A percentile compares a stretch with the other conserved stretches of the same genome.
Evolutionary conservation across 1,140 invertebrate genomes (phyloP).

Genomic region (Scaptomyza graminum): DNA sequence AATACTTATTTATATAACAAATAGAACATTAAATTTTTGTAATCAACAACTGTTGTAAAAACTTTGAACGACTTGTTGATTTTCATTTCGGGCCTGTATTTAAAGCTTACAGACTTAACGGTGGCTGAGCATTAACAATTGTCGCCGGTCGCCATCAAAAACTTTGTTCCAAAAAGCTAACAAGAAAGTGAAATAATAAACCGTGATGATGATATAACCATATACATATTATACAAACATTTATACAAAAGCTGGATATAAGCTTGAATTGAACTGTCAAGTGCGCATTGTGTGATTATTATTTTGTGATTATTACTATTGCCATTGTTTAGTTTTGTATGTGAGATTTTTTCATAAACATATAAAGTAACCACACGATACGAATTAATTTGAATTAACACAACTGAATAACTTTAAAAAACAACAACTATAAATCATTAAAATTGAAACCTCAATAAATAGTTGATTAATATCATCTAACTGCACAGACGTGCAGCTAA

Average conservation of each 20-base stretch:
- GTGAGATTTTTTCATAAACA: constrained; percentile 20
- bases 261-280: constrained; percentile 9
- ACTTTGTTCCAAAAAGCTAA: neutral
- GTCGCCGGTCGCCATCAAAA: neutral
- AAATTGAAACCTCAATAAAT: neutral
- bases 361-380: constrained; percentile 14
- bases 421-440: neutral
- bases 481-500: neutral
- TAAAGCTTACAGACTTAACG: constrained; percentile 38
- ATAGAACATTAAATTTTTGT: constrained; percentile 23
- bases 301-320: neutral
- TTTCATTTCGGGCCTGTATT: constrained; percentile 20
- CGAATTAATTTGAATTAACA: neutral
- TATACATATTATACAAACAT: neutral
- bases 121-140: constrained; percentile 44
- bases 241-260: constrained; percentile 20
- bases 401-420: neutral
- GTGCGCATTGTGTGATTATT: constrained; percentile 12
- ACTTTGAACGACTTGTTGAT: neutral
- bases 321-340: constrained; percentile 18
- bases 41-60: constrained; percentile 53
- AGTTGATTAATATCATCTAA: constrained; percentile 8
- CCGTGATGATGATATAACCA: neutral
- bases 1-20: too few relatives aligned
- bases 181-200: neutral